Conservation (phyloP, 2,113 vertebrate species). For the Diphyllodes magnificus region DNA sequence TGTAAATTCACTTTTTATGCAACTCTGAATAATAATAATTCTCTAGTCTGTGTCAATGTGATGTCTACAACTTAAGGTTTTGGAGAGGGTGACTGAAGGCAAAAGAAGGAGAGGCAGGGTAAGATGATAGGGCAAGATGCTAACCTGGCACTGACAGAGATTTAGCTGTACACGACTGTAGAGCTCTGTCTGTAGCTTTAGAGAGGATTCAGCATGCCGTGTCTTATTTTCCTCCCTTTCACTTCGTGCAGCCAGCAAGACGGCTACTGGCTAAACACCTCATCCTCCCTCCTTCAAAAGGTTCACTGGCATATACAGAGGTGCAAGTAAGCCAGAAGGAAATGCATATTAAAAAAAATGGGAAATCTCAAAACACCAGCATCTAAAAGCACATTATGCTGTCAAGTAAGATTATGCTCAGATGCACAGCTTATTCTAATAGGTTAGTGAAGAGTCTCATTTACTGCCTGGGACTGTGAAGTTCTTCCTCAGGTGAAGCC, state of each 20-base stretch:
- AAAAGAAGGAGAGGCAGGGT: neutral
- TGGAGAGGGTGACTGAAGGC: neutral
- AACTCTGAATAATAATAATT: conserved; percentile 65
- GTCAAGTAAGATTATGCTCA: neutral
- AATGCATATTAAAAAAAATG: neutral
- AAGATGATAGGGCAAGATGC: neutral
- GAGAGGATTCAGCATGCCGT: neutral
- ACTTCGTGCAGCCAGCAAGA: neutral
- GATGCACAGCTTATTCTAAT: neutral
- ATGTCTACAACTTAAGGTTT: conserved; percentile 40
- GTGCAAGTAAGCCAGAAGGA: neutral
- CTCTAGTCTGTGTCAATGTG: conserved; percentile 23
- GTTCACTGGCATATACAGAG: neutral
- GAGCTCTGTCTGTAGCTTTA: neutral
- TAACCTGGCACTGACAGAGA: neutral
- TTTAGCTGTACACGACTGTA: neutral
- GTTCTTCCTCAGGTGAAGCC: neutral
- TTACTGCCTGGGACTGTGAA: neutral
- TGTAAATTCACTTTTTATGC: conserved; percentile 60
- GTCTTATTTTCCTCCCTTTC: neutral
- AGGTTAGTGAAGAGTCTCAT: neutral
- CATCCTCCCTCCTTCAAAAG: neutral
- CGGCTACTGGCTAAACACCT: neutral
- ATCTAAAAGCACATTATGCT: neutral
- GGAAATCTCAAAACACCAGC: neutral